Base-by-base conservation (phyloP, 2,113 vertebrate species). In the Poeciliopsis turrubarensis region DNA sequence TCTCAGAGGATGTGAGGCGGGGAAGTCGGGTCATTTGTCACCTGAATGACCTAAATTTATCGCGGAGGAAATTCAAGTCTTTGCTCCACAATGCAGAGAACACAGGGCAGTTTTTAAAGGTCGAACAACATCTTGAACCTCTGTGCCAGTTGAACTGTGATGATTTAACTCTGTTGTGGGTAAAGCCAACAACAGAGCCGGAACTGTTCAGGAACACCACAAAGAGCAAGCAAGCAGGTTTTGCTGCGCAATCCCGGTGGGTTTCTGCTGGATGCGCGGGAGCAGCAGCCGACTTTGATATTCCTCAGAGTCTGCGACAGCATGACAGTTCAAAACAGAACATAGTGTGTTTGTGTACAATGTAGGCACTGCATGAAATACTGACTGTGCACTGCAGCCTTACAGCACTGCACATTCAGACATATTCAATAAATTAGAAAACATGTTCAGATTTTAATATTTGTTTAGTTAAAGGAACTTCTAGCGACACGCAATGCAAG, bases 181-280 rank as follows among this genome's bases (percentile, higher is more conserved):
- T 12, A 11, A 11, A 22, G 80, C 85, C 73, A 63, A 70, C 72
- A 76, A 75, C 60, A 61, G 2, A 63, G 32, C 60, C 37, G 37
- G 61, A 71, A 78, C 79, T 75, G 89, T 68, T 60, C 39, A 25
- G 60, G 73, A 71, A 89, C 85, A 92, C 87, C 62, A 60, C 65
- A 54, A 32, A 72, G 60, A 83, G 73, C 63, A 30, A 68, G 78
- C 78, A 82, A 76, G 83, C 86, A 63, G 78, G 66, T 72, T 81
- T 69, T 83, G 68, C 84, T 87, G 89, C 80, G 85, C 63, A 1
- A 30, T 71, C 62, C 32, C 67, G 12, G 3, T 32, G 64, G 68
- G 65, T 47, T 47, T 19, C 0, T 19, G 44, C 19, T 47, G 17
- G 65, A 1, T 66, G 19, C 8, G 19, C 7, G 22, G 7, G 51